Evolutionary conservation across 2,888 invertebrate species (phyloP), one percentile per base, ranked within the genome.

Genomic region (Pycnomerus fuliginosus): DNA sequence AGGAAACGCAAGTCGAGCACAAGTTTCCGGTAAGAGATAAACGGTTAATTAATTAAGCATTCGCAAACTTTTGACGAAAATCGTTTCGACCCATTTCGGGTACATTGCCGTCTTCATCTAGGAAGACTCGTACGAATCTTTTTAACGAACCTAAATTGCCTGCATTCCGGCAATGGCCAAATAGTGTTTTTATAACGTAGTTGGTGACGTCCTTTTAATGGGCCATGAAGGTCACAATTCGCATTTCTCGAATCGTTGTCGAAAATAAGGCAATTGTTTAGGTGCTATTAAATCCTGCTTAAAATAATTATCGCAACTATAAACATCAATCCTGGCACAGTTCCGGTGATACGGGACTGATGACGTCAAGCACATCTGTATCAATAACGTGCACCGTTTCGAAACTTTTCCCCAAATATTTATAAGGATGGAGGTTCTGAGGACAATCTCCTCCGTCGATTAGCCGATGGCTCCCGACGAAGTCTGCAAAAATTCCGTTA

Each of bases 11-110:
- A 65, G 62, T 59, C 60, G 70, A 69, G 60, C 69, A 65, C 61
- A 69, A 65, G 62, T 69, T 68, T 70, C 70, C 70, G 71, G 71
- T 70, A 60, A 68, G 68, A 65, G 54, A 55, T 56, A 55, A 50
- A 10, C 41, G 35, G 25, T 42, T 35, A 15, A 33, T 28, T 44
- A 44, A 44, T 44, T 31, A 38, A 44, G 32, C 33, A 44, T 14
- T 8, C 10, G 4, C 11, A 10, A 4, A 10, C 4, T 27, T 27
- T 4, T 8, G 12, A 31, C 16, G 7, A 31, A 31, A 37, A 36
- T 36, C 42, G n/a, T 29, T 28, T 30, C 38, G 44, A 44, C 37
- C 44, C 38, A 37, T 38, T 44, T 44, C 22, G 17, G 24, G 38
- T 44, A 14, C 44, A 25, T 44, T 44, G 44, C 44, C 33, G 33